phyloP scores from a whole-genome alignment of 2,888 invertebrate species.

The Beris chalybata region DNA sequence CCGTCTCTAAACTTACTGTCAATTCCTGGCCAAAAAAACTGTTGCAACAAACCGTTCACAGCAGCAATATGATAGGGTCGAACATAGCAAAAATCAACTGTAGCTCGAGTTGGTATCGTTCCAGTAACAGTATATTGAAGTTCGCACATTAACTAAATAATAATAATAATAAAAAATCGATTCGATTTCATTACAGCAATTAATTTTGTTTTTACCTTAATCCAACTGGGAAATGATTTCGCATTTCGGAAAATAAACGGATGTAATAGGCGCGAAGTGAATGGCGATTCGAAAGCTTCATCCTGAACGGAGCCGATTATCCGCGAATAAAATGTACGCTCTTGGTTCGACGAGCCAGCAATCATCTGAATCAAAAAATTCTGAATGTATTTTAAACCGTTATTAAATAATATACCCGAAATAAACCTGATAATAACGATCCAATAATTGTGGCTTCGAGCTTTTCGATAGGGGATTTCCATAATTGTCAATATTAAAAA shows the following conservation, averaged over 20 bases:
- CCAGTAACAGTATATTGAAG: slow-evolving; percentile 53
- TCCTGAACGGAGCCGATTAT: slow-evolving; percentile 61
- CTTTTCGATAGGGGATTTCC: background rate
- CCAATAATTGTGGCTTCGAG: slow-evolving; percentile 46
- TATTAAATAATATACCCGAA: background rate
- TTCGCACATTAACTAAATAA: slow-evolving; percentile 57
- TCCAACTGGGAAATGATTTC: slow-evolving; percentile 68
- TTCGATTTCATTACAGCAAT: background rate
- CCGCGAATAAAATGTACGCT: slow-evolving; percentile 55
- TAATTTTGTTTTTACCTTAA: slow-evolving; percentile 59
- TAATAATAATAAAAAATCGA: background rate
- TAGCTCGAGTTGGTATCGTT: slow-evolving; percentile 58
- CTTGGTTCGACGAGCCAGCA: slow-evolving; percentile 43
- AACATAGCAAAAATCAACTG: slow-evolving; percentile 86
- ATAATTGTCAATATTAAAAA: slow-evolving; percentile 62
- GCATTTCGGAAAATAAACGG: slow-evolving; percentile 81
- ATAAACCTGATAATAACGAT: slow-evolving; percentile 49
- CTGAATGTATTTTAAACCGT: background rate
- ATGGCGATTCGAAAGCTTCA: slow-evolving; percentile 67
- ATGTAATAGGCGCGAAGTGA: slow-evolving; percentile 72
- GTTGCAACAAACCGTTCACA: slow-evolving; percentile 78
- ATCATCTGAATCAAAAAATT: slow-evolving; percentile 43
- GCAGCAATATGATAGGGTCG: slow-evolving; percentile 86
- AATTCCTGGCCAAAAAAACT: slow-evolving; percentile 91
- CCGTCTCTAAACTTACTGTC: slow-evolving; percentile 67